Percentiles rank a stretch among this genome's conserved stretches.
These are phyloP conservation scores for Drosophila ogumai DNA, from an alignment of 1,140 invertebrate genomes.

Conservation along the genomic window DNA sequence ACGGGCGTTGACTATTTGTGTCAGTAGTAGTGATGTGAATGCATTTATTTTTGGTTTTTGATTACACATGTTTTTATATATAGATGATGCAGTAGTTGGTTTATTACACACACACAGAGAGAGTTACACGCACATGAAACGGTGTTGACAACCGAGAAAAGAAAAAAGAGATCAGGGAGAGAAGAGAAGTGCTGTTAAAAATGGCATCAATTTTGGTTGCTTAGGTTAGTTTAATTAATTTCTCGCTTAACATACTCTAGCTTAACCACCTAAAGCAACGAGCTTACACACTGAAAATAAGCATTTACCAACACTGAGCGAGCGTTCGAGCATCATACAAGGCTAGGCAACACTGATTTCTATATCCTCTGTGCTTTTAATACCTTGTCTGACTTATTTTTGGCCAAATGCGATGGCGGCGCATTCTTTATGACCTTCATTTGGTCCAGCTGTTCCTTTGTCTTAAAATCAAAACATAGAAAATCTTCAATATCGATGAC, in stretches of 20 bases:
- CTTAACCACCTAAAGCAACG: slow-evolving; percentile 35
- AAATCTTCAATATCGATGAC: slow-evolving; percentile 7
- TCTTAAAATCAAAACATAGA: slow-evolving; percentile 63
- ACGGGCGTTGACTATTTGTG: slow-evolving; percentile 93
- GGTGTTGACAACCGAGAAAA: slow-evolving; percentile 64
- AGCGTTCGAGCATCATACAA: slow-evolving; percentile 39
- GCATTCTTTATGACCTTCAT: slow-evolving; percentile 92
- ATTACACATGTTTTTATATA: slow-evolving; percentile 60
- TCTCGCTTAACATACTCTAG: slow-evolving; percentile 35
- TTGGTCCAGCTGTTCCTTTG: slow-evolving; percentile 89
- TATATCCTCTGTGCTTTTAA: slow-evolving; percentile 50
- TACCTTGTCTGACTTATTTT: slow-evolving; percentile 95
- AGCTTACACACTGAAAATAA: slow-evolving; percentile 30
- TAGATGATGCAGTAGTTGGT: slow-evolving; percentile 44
- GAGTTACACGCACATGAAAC: slow-evolving; percentile 67
- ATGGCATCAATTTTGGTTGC: slow-evolving; percentile 44
- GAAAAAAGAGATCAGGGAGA: slow-evolving; percentile 61
- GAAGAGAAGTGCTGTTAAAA: slow-evolving; percentile 73
- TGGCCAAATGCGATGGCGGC: slow-evolving; percentile 92
- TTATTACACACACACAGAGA: slow-evolving; percentile 58
- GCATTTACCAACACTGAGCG: slow-evolving; percentile 72
- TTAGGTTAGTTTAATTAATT: slow-evolving; percentile 54
- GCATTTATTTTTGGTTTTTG: slow-evolving; percentile 57
- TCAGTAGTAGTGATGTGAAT: slow-evolving; percentile 59
- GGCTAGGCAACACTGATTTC: slow-evolving; percentile 33